Percentiles rank a stretch among this genome's conserved stretches.
Conservation (phyloP, 2,888 invertebrate genomes). For the Mesochorus sp. region DNA sequence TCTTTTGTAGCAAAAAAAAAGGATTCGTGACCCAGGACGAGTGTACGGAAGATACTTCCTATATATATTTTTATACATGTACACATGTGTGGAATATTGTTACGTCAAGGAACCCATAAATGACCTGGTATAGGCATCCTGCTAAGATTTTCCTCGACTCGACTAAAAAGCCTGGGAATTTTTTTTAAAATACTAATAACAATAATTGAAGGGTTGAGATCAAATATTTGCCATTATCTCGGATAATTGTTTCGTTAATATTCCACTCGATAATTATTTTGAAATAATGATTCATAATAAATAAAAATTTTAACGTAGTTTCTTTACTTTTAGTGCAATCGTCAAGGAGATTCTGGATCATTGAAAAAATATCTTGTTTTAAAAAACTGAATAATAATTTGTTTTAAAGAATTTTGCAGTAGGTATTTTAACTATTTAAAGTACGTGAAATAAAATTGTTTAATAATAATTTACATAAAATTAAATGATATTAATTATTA, state of each 20-base stretch:
- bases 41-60: conserved; percentile 36
- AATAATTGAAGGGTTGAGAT: background rate
- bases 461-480: too few relatives aligned
- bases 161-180: conserved; percentile 49
- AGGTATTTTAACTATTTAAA: too few relatives aligned
- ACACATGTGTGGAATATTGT: conserved; percentile 9
- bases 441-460: too few relatives aligned
- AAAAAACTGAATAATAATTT: background rate
- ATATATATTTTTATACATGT: background rate
- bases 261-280: background rate
- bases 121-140: conserved; percentile 22
- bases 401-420: too few relatives aligned
- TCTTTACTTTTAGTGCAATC: too few relatives aligned
- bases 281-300: background rate
- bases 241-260: background rate
- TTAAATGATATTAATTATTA: too few relatives aligned
- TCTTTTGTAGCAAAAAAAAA: conserved; percentile 48
- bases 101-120: conserved; percentile 22
- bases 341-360: too few relatives aligned
- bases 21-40: conserved; percentile 52
- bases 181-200: conserved; percentile 11
- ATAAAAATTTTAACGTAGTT: background rate
- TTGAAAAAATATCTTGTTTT: background rate
- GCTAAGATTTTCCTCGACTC: conserved; percentile 13
- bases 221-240: background rate